These are phyloP conservation scores for Sarcophaga variegata DNA, from an alignment of 2,888 invertebrate genomes.

Conservation along the genomic window DNA sequence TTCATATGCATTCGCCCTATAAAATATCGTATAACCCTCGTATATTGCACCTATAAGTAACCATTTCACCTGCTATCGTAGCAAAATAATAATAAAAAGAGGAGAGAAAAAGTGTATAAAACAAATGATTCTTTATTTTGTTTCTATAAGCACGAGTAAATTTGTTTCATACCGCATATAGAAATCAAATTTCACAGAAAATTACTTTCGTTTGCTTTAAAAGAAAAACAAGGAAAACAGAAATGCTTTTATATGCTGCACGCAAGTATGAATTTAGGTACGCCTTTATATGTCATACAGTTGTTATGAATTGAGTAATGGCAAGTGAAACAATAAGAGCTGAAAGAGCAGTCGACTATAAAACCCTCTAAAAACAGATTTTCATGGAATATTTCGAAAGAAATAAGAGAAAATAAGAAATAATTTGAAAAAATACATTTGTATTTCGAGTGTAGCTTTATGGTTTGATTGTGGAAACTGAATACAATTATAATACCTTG, in stretches of 20 bases:
- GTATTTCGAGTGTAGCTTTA: too few species aligned
- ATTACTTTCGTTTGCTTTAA: slow-evolving; percentile 59
- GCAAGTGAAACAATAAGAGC: background rate
- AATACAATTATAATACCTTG: too few species aligned
- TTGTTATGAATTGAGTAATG: slow-evolving; percentile 37
- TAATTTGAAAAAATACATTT: too few species aligned
- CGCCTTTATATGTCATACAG: background rate
- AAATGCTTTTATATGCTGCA: slow-evolving; percentile 52
- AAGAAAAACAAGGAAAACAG: slow-evolving; percentile 26
- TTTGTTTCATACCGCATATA: slow-evolving; percentile 37
- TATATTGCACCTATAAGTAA: background rate
- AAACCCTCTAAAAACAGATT: too few species aligned
- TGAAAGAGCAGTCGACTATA: background rate
- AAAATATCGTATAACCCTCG: slow-evolving; percentile 1
- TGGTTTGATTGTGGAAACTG: too few species aligned
- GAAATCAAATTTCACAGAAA: slow-evolving; percentile 69
- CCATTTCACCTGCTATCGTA: slow-evolving; percentile 1
- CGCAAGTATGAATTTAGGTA: background rate
- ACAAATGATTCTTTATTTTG: slow-evolving; percentile 18
- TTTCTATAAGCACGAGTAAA: slow-evolving; percentile 1
- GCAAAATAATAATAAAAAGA: background rate
- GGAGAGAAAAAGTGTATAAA: slow-evolving; percentile 7
- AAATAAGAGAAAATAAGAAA: too few species aligned
- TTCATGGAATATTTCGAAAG: too few species aligned
- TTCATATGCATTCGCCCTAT: background rate